Evolutionary conservation across 2,797 vertebrate species (phyloP), one percentile per base, ranked within the genome.

Genomic region (Phylloscopus collybita): DNA sequence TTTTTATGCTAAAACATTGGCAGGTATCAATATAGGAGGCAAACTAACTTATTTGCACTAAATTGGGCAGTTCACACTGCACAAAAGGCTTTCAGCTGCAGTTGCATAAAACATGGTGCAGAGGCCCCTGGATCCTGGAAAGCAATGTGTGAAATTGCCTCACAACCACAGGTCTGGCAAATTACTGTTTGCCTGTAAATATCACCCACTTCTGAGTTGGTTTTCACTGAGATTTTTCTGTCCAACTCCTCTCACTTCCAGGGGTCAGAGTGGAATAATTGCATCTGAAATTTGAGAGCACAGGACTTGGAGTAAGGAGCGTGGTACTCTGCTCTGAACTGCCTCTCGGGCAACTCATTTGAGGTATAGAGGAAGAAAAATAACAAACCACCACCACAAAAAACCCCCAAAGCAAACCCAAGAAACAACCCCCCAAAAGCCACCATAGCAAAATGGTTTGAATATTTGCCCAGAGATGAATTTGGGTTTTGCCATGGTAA

Each of bases 21-120:
- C 87, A 94, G 92, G 88, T 93, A 71, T 62, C 16, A 15, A 65
- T 89, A 65, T n/a, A 76, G 67, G 36, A 73, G 57, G 42, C 51
- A 86, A 67, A 67, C 51, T 76, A 67, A 78, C 44, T 92, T 30
- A 38, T 78, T 88, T 75, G 64, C 86, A 93, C 75, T 80, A 61
- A 92, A 88, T 78, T 83, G 66, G 32, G 72, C 74, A 56, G 75
- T 92, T 95, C 76, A 89, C 36, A 16, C 26, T 62, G 74, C 87
- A 86, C 38, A 85, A 95, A 92, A 82, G 54, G 44, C 59, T 61
- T 92, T 94, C 84, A 76, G 71, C 79, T 88, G 86, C 82, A 40
- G 42, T 93, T 95, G 47, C 56, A 51, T 45, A 72, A 60, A 62
- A 65, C 27, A 16, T 29, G 34, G 15, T 75, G 16, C 18, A 72